Conservation (phyloP, 1,140 invertebrate species). For the Drosophila rhopaloa region DNA sequence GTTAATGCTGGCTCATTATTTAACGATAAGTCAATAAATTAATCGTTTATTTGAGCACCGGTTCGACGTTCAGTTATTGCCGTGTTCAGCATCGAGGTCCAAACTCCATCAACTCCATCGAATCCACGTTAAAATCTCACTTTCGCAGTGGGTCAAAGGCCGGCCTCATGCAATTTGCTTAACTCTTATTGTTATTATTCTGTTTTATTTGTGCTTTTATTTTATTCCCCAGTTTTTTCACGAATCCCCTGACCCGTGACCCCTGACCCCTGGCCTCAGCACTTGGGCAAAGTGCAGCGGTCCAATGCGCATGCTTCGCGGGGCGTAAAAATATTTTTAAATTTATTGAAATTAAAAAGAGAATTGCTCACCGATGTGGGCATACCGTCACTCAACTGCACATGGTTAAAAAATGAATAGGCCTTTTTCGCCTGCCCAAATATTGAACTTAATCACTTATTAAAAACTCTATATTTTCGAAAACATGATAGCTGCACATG, state of each 20-base stretch:
- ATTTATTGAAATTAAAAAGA: constrained; percentile 60
- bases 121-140: constrained; percentile 13
- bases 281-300: constrained; percentile 4
- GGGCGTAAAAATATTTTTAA: constrained; percentile 57
- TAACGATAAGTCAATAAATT: too few species aligned
- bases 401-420: background rate
- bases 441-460: constrained; percentile 1
- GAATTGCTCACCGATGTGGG: constrained; percentile 5
- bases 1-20: too few species aligned
- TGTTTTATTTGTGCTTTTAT: constrained; percentile 1
- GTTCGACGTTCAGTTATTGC: background rate
- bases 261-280: background rate
- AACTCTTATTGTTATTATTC: constrained; percentile 9
- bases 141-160: constrained; percentile 8
- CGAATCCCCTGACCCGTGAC: background rate
- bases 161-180: constrained; percentile 5
- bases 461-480: background rate
- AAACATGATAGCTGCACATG: background rate
- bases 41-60: constrained; percentile 32
- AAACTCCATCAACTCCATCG: background rate
- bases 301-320: constrained; percentile 20
- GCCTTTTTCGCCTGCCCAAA: background rate
- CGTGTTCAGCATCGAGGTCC: constrained; percentile 8
- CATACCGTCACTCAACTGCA: constrained; percentile 7
- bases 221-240: constrained; percentile 5